phyloP scores from a whole-genome alignment of 2,888 invertebrate species.

The Drosophila nr. fundita region DNA sequence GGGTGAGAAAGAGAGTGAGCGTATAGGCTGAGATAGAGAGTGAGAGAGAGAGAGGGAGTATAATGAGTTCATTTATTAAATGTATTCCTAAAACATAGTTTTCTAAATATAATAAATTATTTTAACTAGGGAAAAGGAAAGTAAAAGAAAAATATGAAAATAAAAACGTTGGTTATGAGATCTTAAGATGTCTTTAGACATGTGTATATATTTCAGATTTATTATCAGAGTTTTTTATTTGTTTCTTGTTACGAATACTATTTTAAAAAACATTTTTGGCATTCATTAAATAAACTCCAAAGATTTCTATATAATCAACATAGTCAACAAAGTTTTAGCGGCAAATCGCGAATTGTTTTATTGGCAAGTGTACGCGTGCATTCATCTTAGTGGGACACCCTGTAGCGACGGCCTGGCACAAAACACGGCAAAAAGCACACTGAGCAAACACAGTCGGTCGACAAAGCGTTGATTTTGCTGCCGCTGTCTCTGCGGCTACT shows the following conservation, averaged over 20 bases:
- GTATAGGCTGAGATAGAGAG: not conserved
- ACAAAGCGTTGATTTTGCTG: conserved; percentile 65
- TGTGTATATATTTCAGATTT: too few relatives aligned
- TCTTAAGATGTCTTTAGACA: not conserved
- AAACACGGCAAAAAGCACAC: conserved; percentile 70
- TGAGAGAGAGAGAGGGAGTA: not conserved
- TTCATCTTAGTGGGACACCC: conserved; percentile 35
- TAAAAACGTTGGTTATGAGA: not conserved
- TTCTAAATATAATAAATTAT: not conserved
- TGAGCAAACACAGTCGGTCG: conserved; percentile 60
- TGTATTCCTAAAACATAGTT: not conserved
- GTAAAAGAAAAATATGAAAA: not conserved
- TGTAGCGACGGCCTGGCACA: conserved; percentile 42
- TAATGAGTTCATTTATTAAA: not conserved
- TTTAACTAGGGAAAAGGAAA: not conserved
- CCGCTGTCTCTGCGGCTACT: conserved; percentile 33
- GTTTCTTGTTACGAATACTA: not conserved
- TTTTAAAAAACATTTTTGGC: not conserved
- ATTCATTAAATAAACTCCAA: not conserved
- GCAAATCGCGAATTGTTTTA: not conserved
- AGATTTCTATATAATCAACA: not conserved
- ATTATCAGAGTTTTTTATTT: not conserved
- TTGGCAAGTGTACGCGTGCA: not conserved
- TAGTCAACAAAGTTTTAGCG: not conserved
- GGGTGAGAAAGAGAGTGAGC: not conserved